phyloP scores from a whole-genome alignment of 2,797 vertebrate genomes.

The Onychomys arenicola region DNA sequence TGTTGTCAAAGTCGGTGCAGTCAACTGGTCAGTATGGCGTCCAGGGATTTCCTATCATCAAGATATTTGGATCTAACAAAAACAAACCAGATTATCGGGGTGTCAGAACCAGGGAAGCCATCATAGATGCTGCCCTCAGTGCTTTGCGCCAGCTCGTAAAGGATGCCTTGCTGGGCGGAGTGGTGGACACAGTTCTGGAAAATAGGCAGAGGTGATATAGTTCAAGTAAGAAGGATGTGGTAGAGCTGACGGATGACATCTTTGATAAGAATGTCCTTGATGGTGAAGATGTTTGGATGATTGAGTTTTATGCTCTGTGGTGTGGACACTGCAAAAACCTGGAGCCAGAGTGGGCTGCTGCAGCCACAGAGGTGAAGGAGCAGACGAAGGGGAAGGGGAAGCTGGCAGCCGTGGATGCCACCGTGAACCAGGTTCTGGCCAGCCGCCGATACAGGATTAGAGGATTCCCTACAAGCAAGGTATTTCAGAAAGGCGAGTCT shows the following conservation, averaged over 20 bases:
- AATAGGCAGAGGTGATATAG: constrained; percentile 86
- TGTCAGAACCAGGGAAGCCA: too few relatives aligned
- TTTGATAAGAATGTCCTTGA: constrained; percentile 93
- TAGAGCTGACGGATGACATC: constrained; percentile 96
- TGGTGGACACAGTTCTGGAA: too few relatives aligned
- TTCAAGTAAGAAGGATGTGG: constrained; percentile 92
- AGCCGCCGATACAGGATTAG: constrained; percentile 95
- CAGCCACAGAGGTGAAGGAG: constrained; percentile 94
- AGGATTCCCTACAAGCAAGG: constrained; percentile 98
- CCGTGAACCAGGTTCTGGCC: constrained; percentile 92
- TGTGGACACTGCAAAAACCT: constrained; percentile 99
- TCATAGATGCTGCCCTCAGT: too few relatives aligned
- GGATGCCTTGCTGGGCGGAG: too few relatives aligned
- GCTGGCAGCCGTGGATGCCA: constrained; percentile 96
- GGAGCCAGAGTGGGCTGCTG: constrained; percentile 98
- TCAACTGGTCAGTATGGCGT: too few relatives aligned
- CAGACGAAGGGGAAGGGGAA: constrained; percentile 96
- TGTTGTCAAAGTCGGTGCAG: too few relatives aligned
- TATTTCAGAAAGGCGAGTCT: constrained; percentile 97
- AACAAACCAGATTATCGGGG: too few relatives aligned
- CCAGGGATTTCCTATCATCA: too few relatives aligned
- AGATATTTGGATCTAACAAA: too few relatives aligned
- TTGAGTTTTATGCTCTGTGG: constrained; percentile 99
- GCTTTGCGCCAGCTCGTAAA: too few relatives aligned
- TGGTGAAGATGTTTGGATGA: constrained; percentile 94